Conservation (phyloP, 2,797 vertebrate species). For the Acestrorhynchus altus region DNA sequence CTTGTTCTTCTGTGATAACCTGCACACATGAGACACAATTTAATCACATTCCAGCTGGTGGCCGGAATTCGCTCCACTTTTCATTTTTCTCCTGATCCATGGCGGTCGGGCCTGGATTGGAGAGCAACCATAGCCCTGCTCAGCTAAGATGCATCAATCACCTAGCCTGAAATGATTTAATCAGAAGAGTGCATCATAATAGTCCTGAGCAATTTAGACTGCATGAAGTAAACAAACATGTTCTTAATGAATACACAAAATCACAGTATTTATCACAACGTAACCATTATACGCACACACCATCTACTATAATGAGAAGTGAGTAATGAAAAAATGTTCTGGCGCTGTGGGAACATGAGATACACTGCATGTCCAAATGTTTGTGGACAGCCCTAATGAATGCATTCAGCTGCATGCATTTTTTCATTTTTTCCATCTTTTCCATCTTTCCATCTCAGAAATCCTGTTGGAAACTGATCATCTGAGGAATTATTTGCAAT, state of each 20-base stretch:
- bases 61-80: conserved; percentile 15
- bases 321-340: too few species aligned
- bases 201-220: neutral
- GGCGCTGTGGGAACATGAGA: too few species aligned
- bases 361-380: too few species aligned
- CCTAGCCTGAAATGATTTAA: neutral
- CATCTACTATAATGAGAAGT: too few species aligned
- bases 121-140: neutral
- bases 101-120: neutral
- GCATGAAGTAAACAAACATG: too few species aligned
- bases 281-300: neutral
- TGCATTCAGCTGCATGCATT: too few species aligned
- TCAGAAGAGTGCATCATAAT: neutral
- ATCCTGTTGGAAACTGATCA: too few species aligned
- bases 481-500: too few species aligned
- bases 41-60: conserved; percentile 25
- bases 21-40: conserved; percentile 15
- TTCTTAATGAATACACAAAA: neutral
- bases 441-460: too few species aligned
- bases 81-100: neutral
- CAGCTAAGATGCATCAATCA: neutral
- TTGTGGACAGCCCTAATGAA: too few species aligned
- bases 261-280: neutral
- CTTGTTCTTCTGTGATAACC: too few species aligned
- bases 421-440: too few species aligned